A percentile compares a stretch with the other conserved stretches of the same genome.
phyloP scores from a whole-genome alignment of 2,888 invertebrate species.

The Koerneria pararmatus region DNA sequence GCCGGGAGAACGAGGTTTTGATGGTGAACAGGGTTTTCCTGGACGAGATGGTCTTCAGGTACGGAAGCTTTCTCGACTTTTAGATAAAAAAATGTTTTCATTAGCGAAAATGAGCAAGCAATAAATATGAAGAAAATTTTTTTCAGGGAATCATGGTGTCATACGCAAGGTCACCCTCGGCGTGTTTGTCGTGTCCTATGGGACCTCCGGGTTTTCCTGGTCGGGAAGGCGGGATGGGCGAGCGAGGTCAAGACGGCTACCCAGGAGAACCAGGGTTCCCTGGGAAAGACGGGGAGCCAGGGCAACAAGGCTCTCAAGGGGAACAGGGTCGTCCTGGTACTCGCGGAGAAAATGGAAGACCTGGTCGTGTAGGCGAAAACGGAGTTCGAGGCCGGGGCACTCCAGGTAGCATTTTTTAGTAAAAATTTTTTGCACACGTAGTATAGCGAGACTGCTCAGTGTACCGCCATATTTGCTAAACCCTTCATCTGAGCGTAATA shows the following conservation, averaged over 20 bases:
- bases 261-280: constrained; percentile 31
- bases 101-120: not conserved
- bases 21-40: constrained; percentile 26
- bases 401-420: constrained; percentile 15
- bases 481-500: too few species aligned
- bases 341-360: constrained; percentile 13
- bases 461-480: too few species aligned
- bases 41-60: constrained; percentile 27
- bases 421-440: too few species aligned
- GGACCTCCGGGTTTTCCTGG: constrained; percentile 20
- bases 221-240: constrained; percentile 15
- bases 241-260: constrained; percentile 30
- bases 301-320: constrained; percentile 31
- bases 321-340: constrained; percentile 28
- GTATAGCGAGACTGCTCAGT: too few species aligned
- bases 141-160: constrained; percentile 20
- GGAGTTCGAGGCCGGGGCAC: constrained; percentile 8
- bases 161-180: constrained; percentile 16
- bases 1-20: constrained; percentile 18
- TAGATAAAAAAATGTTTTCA: not conserved
- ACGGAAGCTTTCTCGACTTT: not conserved
- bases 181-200: constrained; percentile 10
- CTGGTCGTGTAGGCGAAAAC: constrained; percentile 14
- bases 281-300: constrained; percentile 33
- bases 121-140: not conserved